Evolutionary conservation across 2,113 vertebrate genomes (phyloP).

Genomic region (Chrysochloris asiatica): DNA sequence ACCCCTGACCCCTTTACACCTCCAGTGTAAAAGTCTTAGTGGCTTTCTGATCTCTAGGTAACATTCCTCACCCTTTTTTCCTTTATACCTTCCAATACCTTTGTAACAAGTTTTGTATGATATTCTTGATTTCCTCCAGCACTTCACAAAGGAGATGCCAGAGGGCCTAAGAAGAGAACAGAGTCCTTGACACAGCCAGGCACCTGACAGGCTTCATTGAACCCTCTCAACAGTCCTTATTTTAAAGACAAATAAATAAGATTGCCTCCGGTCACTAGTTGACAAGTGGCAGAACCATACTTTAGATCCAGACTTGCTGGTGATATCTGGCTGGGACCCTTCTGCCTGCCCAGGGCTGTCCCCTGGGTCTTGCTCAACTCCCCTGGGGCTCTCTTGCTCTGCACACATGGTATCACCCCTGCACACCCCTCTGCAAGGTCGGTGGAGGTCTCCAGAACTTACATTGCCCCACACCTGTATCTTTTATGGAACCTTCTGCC

Average conservation of each 20-base stretch:
- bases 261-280: not conserved
- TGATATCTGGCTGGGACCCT: not conserved
- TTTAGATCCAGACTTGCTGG: not conserved
- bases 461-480: not conserved
- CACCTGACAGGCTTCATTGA: not conserved
- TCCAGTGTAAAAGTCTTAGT: not conserved
- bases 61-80: fast-evolving
- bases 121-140: not conserved
- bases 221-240: not conserved
- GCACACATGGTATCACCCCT: not conserved
- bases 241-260: not conserved
- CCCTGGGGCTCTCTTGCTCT: not conserved
- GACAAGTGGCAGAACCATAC: not conserved
- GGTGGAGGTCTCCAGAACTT: no score
- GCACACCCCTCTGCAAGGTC: not conserved
- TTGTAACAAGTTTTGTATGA: not conserved
- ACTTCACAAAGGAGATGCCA: not conserved
- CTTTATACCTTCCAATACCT: not conserved
- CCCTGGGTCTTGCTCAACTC: not conserved
- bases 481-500: not conserved
- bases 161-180: fast-evolving
- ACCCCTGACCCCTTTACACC: not conserved
- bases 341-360: not conserved
- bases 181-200: not conserved
- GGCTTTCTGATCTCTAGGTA: not conserved